phyloP scores from a whole-genome alignment of 2,113 vertebrate species.

The Recurvirostra avosetta region DNA sequence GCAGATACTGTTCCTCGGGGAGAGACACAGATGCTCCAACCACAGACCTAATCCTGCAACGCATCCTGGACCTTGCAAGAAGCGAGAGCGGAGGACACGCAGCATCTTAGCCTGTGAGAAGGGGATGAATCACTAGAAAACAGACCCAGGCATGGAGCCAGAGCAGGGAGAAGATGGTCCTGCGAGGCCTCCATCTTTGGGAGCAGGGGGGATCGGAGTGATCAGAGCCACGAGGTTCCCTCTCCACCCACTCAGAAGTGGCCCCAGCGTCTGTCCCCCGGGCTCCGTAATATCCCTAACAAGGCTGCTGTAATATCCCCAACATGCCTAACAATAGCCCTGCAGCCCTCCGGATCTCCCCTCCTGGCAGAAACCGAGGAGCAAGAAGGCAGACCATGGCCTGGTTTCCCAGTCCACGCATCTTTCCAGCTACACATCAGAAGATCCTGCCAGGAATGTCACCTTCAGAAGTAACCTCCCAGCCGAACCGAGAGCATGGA shows the following conservation, averaged over 20 bases:
- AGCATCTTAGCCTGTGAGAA: not conserved
- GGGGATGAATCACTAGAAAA: conserved; percentile 49
- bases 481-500: not conserved
- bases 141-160: conserved; percentile 10
- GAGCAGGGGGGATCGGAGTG: not conserved
- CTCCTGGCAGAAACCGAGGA: not conserved
- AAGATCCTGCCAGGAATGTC: not conserved
- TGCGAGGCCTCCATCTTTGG: not conserved
- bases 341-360: rapidly evolving
- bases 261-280: not conserved
- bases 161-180: conserved; percentile 3
- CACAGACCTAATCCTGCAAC: not conserved
- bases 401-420: not conserved
- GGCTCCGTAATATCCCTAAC: rapidly evolving
- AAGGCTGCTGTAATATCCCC: rapidly evolving
- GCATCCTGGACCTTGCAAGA: not conserved
- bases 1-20: not conserved
- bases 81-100: not conserved
- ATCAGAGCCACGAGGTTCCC: not conserved
- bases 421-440: not conserved
- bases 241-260: not conserved
- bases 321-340: too few species aligned
- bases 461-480: conserved; percentile 32
- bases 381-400: not conserved
- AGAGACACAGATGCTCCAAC: not conserved